Percentiles rank a stretch among this genome's conserved stretches.
Conservation (phyloP, 2,113 vertebrate species). For the Chitala chitala region DNA sequence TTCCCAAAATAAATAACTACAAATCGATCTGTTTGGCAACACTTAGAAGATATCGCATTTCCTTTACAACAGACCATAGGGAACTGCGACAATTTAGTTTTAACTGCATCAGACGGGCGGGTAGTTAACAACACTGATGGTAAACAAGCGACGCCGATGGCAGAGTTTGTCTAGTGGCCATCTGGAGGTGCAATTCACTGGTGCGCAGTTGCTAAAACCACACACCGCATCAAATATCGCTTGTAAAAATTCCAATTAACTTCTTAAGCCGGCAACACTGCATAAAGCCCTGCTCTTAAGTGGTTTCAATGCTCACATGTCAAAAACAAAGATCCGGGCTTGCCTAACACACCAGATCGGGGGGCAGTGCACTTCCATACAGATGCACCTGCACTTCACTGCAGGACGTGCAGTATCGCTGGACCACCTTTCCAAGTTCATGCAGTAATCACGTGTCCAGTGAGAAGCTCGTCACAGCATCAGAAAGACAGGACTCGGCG, state of each 20-base stretch:
- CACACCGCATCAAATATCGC: neutral
- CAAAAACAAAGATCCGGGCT: too few species aligned
- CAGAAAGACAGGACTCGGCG: neutral
- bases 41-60: constrained; percentile 70
- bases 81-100: constrained; percentile 47
- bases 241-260: neutral
- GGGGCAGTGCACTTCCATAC: too few species aligned
- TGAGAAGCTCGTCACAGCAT: too few species aligned
- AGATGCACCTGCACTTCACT: too few species aligned
- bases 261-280: neutral
- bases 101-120: constrained; percentile 13
- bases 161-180: constrained; percentile 16
- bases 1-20: constrained; percentile 87
- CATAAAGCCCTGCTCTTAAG: neutral
- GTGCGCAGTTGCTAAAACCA: neutral
- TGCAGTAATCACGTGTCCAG: too few species aligned
- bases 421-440: too few species aligned
- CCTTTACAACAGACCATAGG: constrained; percentile 70
- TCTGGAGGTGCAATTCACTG: neutral
- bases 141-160: constrained; percentile 21
- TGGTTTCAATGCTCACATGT: too few species aligned
- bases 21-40: constrained; percentile 83
- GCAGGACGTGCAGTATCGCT: too few species aligned
- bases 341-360: too few species aligned
- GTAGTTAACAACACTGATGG: constrained; percentile 29